Conservation (phyloP, 2,797 vertebrate genomes). For the Clamator glandarius region DNA sequence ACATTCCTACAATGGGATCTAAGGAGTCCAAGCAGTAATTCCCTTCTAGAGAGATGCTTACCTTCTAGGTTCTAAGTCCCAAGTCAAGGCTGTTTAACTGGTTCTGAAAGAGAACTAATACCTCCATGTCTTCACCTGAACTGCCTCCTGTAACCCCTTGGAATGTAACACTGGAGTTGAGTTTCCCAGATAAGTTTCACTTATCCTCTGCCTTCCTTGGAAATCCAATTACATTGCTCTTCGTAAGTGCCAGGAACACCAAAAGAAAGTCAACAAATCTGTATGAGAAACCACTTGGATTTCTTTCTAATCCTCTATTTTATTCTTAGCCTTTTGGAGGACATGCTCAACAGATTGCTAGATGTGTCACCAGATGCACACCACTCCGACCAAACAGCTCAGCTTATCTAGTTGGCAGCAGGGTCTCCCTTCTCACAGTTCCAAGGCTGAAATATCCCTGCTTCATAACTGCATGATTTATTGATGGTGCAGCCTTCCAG, state of each 20-base stretch:
- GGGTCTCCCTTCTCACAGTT: background rate
- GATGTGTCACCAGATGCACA: background rate
- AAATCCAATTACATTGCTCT: background rate
- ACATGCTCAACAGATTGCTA: background rate
- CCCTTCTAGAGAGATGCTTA: background rate
- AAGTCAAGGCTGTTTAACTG: background rate
- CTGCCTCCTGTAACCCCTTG: background rate
- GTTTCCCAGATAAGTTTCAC: background rate
- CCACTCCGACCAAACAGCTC: background rate
- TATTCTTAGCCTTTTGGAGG: background rate
- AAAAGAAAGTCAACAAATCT: background rate
- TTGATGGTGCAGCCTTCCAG: background rate
- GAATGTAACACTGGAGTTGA: background rate
- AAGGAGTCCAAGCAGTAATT: background rate
- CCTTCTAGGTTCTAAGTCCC: background rate
- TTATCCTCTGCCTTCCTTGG: background rate
- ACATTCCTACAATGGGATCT: background rate
- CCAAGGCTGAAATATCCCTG: background rate
- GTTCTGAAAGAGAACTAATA: background rate
- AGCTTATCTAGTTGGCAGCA: background rate
- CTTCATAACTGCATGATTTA: background rate
- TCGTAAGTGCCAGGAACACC: background rate
- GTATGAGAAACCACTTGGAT: background rate
- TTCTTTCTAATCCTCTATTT: background rate
- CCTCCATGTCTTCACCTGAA: background rate